phyloP scores from a whole-genome alignment of 2,113 vertebrate genomes.

The Phrynosoma blainvillii region DNA sequence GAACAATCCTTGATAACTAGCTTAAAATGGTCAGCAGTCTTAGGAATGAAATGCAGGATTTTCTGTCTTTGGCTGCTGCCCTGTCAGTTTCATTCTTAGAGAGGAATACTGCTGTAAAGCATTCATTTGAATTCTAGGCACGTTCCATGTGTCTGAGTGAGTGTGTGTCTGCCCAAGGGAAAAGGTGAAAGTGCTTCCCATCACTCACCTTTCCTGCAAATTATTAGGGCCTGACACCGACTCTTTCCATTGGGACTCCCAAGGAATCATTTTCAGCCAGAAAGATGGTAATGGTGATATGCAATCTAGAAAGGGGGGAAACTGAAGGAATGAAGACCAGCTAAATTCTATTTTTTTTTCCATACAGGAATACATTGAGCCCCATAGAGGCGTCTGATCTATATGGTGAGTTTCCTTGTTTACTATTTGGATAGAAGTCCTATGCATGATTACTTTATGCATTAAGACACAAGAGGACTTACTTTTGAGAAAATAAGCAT shows the following conservation, averaged over 20 bases:
- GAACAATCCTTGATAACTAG: background rate
- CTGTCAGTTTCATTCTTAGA: constrained; percentile 29
- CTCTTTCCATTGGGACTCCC: constrained; percentile 15
- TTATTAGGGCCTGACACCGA: constrained; percentile 50
- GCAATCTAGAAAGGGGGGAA: constrained; percentile 28
- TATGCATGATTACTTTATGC: background rate
- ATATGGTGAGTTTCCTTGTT: background rate
- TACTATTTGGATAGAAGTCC: background rate
- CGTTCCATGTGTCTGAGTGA: background rate
- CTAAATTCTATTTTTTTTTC: background rate
- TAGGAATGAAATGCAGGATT: background rate
- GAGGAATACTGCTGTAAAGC: background rate
- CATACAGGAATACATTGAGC: background rate
- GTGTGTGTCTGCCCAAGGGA: constrained; percentile 24
- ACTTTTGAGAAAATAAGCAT: background rate
- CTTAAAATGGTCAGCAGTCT: background rate
- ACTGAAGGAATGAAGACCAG: constrained; percentile 5
- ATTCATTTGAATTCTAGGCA: constrained; percentile 40
- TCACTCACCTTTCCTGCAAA: constrained; percentile 46
- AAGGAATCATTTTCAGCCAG: constrained; percentile 55
- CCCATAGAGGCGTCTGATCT: background rate
- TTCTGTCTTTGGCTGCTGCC: constrained; percentile 14
- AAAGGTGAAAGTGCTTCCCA: constrained; percentile 38
- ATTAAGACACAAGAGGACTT: background rate
- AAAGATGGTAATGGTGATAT: constrained; percentile 46